Conservation (phyloP, 2,113 vertebrate species). For the Corythornis vintsioides region DNA sequence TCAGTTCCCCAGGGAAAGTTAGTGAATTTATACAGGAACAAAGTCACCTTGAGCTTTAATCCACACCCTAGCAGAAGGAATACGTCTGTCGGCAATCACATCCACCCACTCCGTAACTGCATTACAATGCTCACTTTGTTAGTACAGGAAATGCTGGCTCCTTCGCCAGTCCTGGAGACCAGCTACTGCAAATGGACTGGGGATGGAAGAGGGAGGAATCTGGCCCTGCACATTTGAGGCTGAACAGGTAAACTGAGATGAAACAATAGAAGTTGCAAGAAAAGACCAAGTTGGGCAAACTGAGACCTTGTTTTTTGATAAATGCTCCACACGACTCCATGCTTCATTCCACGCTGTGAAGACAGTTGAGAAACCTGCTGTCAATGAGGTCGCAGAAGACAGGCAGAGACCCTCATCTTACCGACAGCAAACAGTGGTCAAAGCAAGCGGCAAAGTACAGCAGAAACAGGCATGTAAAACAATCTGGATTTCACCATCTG, state of each 20-base stretch:
- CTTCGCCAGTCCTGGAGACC: background rate
- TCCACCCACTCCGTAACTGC: constrained; percentile 35
- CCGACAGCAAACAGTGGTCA: background rate
- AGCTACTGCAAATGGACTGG: background rate
- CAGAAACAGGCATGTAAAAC: background rate
- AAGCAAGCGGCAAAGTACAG: background rate
- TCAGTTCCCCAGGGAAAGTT: background rate
- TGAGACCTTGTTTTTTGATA: background rate
- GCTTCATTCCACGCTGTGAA: background rate
- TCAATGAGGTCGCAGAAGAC: background rate
- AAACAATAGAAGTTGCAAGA: background rate
- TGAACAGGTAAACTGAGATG: background rate
- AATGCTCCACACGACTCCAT: background rate
- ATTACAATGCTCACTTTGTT: constrained; percentile 60
- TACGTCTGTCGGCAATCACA: constrained; percentile 24
- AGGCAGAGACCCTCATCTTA: background rate
- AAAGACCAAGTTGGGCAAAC: background rate
- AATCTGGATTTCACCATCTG: background rate
- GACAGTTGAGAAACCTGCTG: background rate
- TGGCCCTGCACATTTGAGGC: background rate
- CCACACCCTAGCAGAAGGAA: constrained; percentile 55
- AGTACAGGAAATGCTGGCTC: background rate
- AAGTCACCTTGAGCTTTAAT: constrained; percentile 63
- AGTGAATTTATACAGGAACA: constrained; percentile 41
- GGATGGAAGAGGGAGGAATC: background rate